Percentiles rank a stretch among this genome's conserved stretches.
Evolutionary conservation across 2,888 invertebrate species (phyloP).

Genomic region (Pseudococcus longispinus): DNA sequence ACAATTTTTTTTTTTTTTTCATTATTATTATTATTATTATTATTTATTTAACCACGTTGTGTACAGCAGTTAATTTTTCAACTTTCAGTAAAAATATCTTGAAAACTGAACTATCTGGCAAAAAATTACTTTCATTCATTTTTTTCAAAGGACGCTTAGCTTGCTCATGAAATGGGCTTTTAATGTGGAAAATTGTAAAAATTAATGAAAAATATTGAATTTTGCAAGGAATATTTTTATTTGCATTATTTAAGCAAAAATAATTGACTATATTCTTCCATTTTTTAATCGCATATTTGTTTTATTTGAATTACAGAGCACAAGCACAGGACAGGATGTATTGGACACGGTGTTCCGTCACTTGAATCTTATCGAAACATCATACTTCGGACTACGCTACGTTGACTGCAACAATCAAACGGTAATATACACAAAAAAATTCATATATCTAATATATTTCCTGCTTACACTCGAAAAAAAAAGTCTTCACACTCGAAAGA

Average conservation of each 20-base stretch:
- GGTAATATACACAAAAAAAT: slow-evolving; percentile 65
- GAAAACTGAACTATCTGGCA: too few species aligned
- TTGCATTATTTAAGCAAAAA: not conserved
- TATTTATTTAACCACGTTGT: too few species aligned
- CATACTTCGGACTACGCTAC: slow-evolving; percentile 94
- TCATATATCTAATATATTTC: not conserved
- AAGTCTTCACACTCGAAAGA: not conserved
- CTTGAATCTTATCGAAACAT: slow-evolving; percentile 91
- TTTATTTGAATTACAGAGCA: slow-evolving; percentile 74
- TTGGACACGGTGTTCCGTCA: slow-evolving; percentile 91
- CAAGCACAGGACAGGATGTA: slow-evolving; percentile 86
- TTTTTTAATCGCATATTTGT: slow-evolving; percentile 11
- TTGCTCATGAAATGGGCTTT: too few species aligned
- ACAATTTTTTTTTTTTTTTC: too few species aligned
- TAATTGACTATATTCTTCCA: not conserved
- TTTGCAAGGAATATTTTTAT: too few species aligned
- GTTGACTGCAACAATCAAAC: slow-evolving; percentile 93
- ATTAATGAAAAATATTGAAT: too few species aligned
- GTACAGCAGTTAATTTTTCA: too few species aligned
- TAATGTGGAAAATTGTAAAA: too few species aligned
- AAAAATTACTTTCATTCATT: too few species aligned
- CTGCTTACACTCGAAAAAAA: not conserved
- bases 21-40: too few species aligned
- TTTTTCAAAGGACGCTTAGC: too few species aligned
- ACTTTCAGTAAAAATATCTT: too few species aligned